Evolutionary conservation across 2,113 vertebrate genomes (phyloP).

Genomic region (Corydoras maculifer): DNA sequence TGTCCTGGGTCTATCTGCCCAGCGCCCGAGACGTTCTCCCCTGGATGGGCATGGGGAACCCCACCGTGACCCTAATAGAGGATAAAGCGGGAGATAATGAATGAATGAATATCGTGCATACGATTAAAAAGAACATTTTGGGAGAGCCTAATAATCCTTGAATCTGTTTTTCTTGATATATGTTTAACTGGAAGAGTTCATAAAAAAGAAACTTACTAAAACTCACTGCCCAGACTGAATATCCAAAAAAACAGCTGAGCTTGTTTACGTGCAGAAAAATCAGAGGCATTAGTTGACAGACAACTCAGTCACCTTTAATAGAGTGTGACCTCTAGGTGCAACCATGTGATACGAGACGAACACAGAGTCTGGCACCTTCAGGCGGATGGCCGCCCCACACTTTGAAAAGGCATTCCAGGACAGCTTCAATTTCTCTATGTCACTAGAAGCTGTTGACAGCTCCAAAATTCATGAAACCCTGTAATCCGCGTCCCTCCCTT

Average conservation of each 20-base stretch:
- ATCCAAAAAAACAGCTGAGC: not conserved
- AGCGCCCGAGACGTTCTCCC: too few relatives aligned
- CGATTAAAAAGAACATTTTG: too few relatives aligned
- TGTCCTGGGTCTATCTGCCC: too few relatives aligned
- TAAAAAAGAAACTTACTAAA: too few relatives aligned
- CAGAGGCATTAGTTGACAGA: not conserved
- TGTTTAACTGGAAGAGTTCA: too few relatives aligned
- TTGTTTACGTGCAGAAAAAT: not conserved
- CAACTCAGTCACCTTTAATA: slow-evolving; percentile 6
- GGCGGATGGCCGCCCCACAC: slow-evolving; percentile 24
- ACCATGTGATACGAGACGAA: slow-evolving; percentile 38
- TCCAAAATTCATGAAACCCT: slow-evolving; percentile 46
- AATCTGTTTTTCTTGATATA: too few relatives aligned
- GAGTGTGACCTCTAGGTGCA: slow-evolving; percentile 24
- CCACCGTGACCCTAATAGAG: too few relatives aligned
- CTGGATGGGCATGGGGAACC: too few relatives aligned
- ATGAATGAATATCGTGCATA: too few relatives aligned
- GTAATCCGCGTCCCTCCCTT: slow-evolving; percentile 18
- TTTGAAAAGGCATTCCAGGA: slow-evolving; percentile 46
- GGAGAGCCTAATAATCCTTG: too few relatives aligned
- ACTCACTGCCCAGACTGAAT: not conserved
- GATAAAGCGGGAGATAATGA: too few relatives aligned
- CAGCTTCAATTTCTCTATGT: slow-evolving; percentile 48
- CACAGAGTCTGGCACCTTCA: slow-evolving; percentile 31
- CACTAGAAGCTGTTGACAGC: slow-evolving; percentile 44